Evolutionary conservation across 2,113 vertebrate species (phyloP).

Genomic region (Platycercus adscitus): DNA sequence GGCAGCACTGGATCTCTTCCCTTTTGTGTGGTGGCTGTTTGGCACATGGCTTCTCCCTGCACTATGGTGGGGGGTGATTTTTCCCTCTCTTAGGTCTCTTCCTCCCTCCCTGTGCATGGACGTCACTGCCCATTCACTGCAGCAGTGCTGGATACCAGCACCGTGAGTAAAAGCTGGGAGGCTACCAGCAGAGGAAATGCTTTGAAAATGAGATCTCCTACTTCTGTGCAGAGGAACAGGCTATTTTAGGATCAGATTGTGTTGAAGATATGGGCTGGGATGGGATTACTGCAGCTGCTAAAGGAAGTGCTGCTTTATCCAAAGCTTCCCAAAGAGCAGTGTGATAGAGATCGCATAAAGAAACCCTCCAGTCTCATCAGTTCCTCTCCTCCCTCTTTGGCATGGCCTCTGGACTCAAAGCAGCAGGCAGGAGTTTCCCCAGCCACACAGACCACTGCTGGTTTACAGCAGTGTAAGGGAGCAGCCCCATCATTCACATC

Average conservation of each 20-base stretch:
- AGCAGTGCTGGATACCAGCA: slow-evolving; percentile 21
- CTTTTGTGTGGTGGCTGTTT: not conserved
- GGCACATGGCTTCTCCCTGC: fast-evolving
- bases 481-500: not conserved
- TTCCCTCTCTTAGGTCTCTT: not conserved
- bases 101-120: not conserved
- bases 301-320: not conserved
- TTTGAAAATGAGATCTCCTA: slow-evolving; percentile 59
- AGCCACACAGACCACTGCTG: not conserved
- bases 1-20: not conserved
- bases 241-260: slow-evolving; percentile 57
- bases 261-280: slow-evolving; percentile 13
- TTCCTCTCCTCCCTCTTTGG: not conserved
- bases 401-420: not conserved
- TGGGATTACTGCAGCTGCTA: not conserved
- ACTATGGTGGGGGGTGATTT: fast-evolving
- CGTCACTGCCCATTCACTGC: fast-evolving
- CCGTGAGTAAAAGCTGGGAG: slow-evolving; percentile 23
- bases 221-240: slow-evolving; percentile 27
- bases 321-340: not conserved
- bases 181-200: slow-evolving; percentile 55
- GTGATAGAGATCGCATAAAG: not conserved
- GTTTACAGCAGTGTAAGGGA: not conserved
- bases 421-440: not conserved
- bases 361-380: not conserved